A percentile compares a stretch with the other conserved stretches of the same genome.
Conservation (phyloP, 2,113 vertebrate genomes). For the Pelmatolapia mariae region DNA sequence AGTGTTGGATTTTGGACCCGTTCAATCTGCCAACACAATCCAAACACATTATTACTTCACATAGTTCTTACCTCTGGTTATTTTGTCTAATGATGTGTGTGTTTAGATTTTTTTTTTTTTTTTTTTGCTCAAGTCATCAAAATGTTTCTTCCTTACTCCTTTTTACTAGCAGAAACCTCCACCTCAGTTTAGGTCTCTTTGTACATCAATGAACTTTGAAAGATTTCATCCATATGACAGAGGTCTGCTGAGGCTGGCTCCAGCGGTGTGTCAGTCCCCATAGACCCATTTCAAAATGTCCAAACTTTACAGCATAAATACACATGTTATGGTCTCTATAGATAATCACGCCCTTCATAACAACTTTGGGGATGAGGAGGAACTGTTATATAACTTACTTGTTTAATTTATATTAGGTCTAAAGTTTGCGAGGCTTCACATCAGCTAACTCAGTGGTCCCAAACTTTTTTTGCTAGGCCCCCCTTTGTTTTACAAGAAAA, state of each 20-base stretch:
- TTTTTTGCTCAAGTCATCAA: not conserved
- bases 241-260: not conserved
- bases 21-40: slow-evolving; percentile 75
- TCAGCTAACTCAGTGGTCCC: not conserved
- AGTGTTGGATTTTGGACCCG: slow-evolving; percentile 79
- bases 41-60: not conserved
- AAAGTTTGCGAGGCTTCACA: not conserved
- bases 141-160: accelerated
- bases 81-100: not conserved
- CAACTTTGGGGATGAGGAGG: not conserved
- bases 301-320: accelerated
- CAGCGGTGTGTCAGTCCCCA: not conserved
- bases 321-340: accelerated
- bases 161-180: not conserved
- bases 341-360: accelerated
- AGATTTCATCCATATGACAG: not conserved
- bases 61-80: not conserved
- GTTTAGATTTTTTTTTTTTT: accelerated
- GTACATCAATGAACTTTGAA: accelerated
- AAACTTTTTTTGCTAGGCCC: accelerated
- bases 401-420: not conserved
- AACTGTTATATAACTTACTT: not conserved
- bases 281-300: not conserved
- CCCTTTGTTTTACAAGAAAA: no score
- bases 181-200: not conserved